phyloP scores from a whole-genome alignment of 2,888 invertebrate species.

The Drosophila parthenogenetica region DNA sequence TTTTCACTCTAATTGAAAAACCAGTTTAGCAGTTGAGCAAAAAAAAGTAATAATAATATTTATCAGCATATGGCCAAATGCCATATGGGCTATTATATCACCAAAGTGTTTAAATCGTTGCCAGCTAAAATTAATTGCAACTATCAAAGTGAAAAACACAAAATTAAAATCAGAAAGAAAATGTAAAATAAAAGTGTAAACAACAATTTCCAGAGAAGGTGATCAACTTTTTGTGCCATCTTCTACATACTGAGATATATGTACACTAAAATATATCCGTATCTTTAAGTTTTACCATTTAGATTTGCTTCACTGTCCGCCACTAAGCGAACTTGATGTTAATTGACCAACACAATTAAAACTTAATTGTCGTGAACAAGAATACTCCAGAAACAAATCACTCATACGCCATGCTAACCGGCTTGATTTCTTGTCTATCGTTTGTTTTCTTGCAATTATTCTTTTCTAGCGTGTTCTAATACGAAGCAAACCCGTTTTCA shows the following conservation, averaged over 20 bases:
- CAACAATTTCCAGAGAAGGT: slow-evolving; percentile 64
- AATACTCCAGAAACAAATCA: slow-evolving; percentile 55
- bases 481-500: slow-evolving; percentile 67
- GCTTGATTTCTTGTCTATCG: slow-evolving; percentile 12
- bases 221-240: slow-evolving; percentile 66
- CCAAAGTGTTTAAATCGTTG: slow-evolving; percentile 52
- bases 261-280: neutral
- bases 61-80: slow-evolving; percentile 41
- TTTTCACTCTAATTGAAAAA: slow-evolving; percentile 81
- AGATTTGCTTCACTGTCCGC: slow-evolving; percentile 43
- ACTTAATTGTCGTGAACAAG: slow-evolving; percentile 57
- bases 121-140: slow-evolving; percentile 69
- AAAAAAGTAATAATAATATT: slow-evolving; percentile 60
- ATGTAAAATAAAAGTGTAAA: slow-evolving; percentile 47
- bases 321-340: slow-evolving; percentile 30
- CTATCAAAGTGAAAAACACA: slow-evolving; percentile 36
- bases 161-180: neutral
- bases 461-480: slow-evolving; percentile 45
- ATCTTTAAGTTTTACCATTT: slow-evolving; percentile 2
- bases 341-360: slow-evolving; percentile 66
- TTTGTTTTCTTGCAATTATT: neutral
- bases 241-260: slow-evolving; percentile 13
- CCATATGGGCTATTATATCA: slow-evolving; percentile 67
- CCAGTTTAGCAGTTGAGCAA: slow-evolving; percentile 76
- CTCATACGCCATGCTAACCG: slow-evolving; percentile 63